Conservation (phyloP, 2,888 invertebrate species). For the Gonocerus acuteangulatus region DNA sequence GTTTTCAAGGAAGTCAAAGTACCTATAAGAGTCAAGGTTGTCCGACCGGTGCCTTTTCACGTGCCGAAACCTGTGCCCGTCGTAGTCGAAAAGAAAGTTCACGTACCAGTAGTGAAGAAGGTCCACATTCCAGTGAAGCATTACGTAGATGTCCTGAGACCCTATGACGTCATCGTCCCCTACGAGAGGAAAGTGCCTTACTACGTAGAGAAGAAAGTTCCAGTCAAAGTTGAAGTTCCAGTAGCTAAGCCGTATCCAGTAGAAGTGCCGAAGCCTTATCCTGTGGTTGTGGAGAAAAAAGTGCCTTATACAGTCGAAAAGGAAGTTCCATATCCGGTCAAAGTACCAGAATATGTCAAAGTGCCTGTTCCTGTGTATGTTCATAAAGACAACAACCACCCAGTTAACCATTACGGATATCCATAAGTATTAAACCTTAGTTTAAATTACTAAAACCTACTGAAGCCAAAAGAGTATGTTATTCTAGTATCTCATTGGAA, state of each 20-base stretch:
- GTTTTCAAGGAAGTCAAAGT: slow-evolving; percentile 38
- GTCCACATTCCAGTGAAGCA: slow-evolving; percentile 35
- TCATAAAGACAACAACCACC: slow-evolving; percentile 26
- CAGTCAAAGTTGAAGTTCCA: slow-evolving; percentile 28
- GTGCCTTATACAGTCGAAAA: slow-evolving; percentile 34
- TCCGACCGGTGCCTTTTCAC: slow-evolving; percentile 38
- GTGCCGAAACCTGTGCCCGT: slow-evolving; percentile 38
- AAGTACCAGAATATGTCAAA: slow-evolving; percentile 34
- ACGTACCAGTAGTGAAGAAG: slow-evolving; percentile 30
- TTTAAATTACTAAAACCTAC: not conserved
- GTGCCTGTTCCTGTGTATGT: slow-evolving; percentile 35
- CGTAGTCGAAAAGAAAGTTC: slow-evolving; percentile 36
- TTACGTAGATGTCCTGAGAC: slow-evolving; percentile 31
- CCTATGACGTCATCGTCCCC: slow-evolving; percentile 33
- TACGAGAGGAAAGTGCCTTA: slow-evolving; percentile 35
- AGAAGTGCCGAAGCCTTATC: slow-evolving; percentile 34
- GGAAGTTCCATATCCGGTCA: slow-evolving; percentile 34
- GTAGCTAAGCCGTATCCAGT: slow-evolving; percentile 37
- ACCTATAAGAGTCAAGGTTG: slow-evolving; percentile 37
- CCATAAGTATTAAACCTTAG: slow-evolving; percentile 32
- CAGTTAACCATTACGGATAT: too few species aligned
- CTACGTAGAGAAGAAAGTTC: slow-evolving; percentile 26
- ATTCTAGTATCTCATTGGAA: too few species aligned
- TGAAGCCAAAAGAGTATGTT: too few species aligned
- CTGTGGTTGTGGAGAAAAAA: slow-evolving; percentile 36